Evolutionary conservation across 2,797 vertebrate species (phyloP), one percentile per base, ranked within the genome.

Genomic region (Gambelia wislizenii): DNA sequence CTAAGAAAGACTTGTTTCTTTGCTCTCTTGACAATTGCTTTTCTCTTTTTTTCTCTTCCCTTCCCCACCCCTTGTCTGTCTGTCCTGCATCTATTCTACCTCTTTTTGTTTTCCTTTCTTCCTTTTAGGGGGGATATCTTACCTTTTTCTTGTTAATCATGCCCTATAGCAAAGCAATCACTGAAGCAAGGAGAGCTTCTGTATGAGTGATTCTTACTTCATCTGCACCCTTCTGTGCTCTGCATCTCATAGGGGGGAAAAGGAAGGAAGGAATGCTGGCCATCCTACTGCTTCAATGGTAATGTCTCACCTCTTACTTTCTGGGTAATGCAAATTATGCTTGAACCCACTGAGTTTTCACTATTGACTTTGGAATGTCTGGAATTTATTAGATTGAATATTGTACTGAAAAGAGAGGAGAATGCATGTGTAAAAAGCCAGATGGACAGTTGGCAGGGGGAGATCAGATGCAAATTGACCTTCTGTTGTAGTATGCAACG

Each of bases 81-180:
- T 89, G 96, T 95, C 93, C 95, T 96, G 91, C 95, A 94, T 95
- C 93, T 90, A 92, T 92, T 91, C 92, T 93, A 86, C 16, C 91
- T 90, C 89, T 89, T 81, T 92, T 84, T 69, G 49, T 87, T 81
- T 87, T 87, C 91, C 93, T 84, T 92, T 93, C 94, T 92, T 88
- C 92, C 91, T 97, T 96, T 94, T 95, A 96, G 95, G 87, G 91
- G 92, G 94, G 95, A 92, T 94, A 91, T 96, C 92, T 95, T 96
- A 92, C 96, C 95, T 96, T 89, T 97, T 96, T 94, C 94, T 97
- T 98, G 96, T 97, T 97, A 97, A 98, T 97, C 95, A 93, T 97
- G 96, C 97, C 97, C 89, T 98, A 94, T 97, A 97, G 97, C 96
- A 97, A 97, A 97, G 95, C 97, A 96, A 70, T 95, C 94, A 94